Evolutionary conservation across 2,888 invertebrate genomes (phyloP).

Genomic region (Baronia brevicornis): DNA sequence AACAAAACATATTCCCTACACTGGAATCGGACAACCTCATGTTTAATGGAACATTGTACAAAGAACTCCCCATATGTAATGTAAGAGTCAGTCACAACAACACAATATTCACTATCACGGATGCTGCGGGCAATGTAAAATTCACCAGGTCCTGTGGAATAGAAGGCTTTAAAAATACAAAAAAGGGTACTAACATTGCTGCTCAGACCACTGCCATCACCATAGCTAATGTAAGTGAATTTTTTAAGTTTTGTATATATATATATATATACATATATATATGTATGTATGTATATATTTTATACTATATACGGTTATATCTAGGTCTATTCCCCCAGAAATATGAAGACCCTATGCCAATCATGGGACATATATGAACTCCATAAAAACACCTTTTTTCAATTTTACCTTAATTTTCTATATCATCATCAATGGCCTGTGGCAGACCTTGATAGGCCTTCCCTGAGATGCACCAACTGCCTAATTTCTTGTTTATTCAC

Average conservation of each 20-base stretch:
- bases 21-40: conserved; percentile 80
- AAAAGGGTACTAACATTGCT: conserved; percentile 97
- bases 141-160: conserved; percentile 86
- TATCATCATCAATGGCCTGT: too few species aligned
- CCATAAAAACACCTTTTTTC: too few species aligned
- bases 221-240: conserved; percentile 80
- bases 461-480: too few species aligned
- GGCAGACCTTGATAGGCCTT: too few species aligned
- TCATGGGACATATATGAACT: too few species aligned
- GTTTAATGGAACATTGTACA: conserved; percentile 85
- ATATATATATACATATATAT: too few species aligned
- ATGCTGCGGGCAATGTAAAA: conserved; percentile 79
- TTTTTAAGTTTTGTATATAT: conserved; percentile 4
- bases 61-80: conserved; percentile 88
- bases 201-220: conserved; percentile 94
- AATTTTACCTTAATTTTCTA: too few species aligned
- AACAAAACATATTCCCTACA: conserved; percentile 83
- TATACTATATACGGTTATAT: too few species aligned
- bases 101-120: conserved; percentile 86
- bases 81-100: conserved; percentile 91
- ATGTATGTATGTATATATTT: too few species aligned
- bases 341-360: too few species aligned
- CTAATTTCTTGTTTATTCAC: too few species aligned
- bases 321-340: too few species aligned
- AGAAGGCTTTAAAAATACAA: conserved; percentile 96